Evolutionary conservation across 2,113 vertebrate species (phyloP).

Genomic region (Microtus richardsoni): DNA sequence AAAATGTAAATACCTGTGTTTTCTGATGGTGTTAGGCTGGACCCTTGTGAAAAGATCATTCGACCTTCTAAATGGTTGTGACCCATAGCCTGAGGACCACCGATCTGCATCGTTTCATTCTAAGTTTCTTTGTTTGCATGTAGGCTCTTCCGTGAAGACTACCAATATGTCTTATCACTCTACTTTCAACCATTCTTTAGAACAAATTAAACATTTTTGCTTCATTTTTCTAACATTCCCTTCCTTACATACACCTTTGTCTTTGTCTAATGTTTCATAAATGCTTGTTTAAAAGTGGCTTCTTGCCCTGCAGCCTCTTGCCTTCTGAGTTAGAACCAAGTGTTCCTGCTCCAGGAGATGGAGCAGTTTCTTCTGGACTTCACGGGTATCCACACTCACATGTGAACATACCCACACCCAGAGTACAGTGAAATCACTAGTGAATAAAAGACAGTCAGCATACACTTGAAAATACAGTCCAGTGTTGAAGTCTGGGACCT

Average conservation of each 20-base stretch:
- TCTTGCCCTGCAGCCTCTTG: background rate
- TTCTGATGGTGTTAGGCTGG: background rate
- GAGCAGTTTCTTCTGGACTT: no score
- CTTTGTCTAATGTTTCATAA: background rate
- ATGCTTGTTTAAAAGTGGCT: background rate
- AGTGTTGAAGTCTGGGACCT: background rate
- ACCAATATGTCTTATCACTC: background rate
- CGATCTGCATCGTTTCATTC: background rate
- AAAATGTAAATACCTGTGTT: background rate
- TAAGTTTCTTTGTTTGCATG: background rate
- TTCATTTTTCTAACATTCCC: background rate
- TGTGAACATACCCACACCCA: background rate
- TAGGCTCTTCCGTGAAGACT: background rate
- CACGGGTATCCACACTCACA: background rate
- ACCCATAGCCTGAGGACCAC: background rate
- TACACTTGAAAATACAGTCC: background rate
- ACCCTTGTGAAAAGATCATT: background rate
- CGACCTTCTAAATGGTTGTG: rapidly evolving
- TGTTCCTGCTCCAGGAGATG: background rate
- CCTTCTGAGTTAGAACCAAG: background rate
- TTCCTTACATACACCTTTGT: background rate
- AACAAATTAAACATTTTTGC: background rate
- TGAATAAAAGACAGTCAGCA: constrained; percentile 7
- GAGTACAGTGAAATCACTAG: constrained; percentile 19
- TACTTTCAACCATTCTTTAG: background rate